These are phyloP conservation scores for Scarus forsteni DNA, from an alignment of 2,797 vertebrate genomes.

Conservation along the genomic window DNA sequence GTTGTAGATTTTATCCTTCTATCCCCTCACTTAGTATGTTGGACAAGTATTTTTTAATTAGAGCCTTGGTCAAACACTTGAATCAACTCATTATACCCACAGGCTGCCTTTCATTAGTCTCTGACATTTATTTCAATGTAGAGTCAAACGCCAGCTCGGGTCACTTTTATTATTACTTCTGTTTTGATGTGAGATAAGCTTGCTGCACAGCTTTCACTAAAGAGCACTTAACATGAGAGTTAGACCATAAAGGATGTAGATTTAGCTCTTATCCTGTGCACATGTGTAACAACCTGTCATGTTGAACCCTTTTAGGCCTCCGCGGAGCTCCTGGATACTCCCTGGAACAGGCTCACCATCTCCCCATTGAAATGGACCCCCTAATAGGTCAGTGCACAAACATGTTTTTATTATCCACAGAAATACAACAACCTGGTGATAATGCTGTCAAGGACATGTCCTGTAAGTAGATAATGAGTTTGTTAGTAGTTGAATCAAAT, in stretches of 20 bases:
- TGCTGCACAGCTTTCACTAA: not conserved
- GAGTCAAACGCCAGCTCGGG: constrained; percentile 20
- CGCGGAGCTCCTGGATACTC: constrained; percentile 98
- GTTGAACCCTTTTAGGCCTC: constrained; percentile 85
- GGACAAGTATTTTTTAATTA: too few species aligned
- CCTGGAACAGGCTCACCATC: constrained; percentile 97
- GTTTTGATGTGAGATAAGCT: constrained; percentile 5
- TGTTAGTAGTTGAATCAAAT: not conserved
- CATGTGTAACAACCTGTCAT: constrained; percentile 7
- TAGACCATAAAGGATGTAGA: not conserved
- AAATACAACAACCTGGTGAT: not conserved
- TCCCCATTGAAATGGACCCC: constrained; percentile 99
- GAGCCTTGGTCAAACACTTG: constrained; percentile 30
- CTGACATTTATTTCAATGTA: constrained; percentile 20
- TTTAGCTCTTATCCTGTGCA: not conserved
- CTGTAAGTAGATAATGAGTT: constrained; percentile 12
- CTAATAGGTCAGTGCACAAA: constrained; percentile 90
- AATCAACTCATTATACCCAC: constrained; percentile 53
- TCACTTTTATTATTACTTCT: constrained; percentile 21
- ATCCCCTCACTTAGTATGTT: too few species aligned
- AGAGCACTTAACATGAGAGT: constrained; percentile 2
- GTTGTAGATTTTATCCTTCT: too few species aligned
- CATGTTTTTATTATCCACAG: not conserved
- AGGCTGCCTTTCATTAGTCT: constrained; percentile 34
- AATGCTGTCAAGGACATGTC: constrained; percentile 2